Conservation (phyloP, 2,113 vertebrate species). For the Antennarius striatus region DNA sequence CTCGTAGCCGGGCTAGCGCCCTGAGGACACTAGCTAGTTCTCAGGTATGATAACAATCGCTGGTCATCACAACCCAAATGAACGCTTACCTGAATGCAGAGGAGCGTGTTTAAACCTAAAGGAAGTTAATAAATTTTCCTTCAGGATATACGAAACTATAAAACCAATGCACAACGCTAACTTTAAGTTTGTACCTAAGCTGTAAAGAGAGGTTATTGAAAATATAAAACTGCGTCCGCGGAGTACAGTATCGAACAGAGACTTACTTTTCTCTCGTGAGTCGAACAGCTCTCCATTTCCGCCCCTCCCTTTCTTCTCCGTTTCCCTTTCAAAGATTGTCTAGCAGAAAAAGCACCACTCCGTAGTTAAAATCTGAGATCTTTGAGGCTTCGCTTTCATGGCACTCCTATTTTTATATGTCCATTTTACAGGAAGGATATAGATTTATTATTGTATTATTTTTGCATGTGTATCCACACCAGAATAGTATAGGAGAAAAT, state of each 20-base stretch:
- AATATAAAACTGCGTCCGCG: not conserved
- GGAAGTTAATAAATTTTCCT: not conserved
- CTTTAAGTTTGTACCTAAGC: not conserved
- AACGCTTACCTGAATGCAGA: conserved; percentile 45
- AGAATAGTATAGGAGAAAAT: no score
- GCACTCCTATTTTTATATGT: no score
- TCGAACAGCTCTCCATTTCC: conserved; percentile 53
- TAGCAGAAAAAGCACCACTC: not conserved
- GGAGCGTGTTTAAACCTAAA: not conserved
- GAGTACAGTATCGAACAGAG: conserved; percentile 7
- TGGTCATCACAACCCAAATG: conserved; percentile 11
- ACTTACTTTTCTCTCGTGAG: conserved; percentile 37
- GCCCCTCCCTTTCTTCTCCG: conserved; percentile 48
- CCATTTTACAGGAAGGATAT: no score
- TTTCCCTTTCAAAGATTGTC: conserved; percentile 35
- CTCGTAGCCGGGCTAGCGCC: no score
- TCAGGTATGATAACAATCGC: not conserved
- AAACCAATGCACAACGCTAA: not conserved
- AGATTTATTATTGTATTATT: no score
- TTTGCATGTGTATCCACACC: no score
- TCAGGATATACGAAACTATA: rapidly evolving
- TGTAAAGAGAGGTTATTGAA: not conserved
- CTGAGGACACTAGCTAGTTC: no score
- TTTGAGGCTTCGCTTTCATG: no score
- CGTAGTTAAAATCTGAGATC: no score